Evolutionary conservation across 2,797 vertebrate genomes (phyloP), one percentile per base, ranked within the genome.

Genomic region (Cephalopachus bancanus): DNA sequence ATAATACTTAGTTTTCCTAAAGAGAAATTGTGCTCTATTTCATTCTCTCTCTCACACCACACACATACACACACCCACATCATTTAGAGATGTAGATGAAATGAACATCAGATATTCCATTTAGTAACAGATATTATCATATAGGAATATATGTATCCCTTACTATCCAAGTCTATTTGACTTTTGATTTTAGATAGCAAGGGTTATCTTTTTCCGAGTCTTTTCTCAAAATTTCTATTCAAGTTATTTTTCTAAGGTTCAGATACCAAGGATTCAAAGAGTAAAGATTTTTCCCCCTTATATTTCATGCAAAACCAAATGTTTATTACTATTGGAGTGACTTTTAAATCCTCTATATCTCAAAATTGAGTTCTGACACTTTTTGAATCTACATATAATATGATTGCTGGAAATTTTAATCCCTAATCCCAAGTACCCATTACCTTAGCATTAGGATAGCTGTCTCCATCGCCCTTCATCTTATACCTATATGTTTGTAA

Each of bases 221-320:
- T 74, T 44, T 44, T n/a, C 49, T 57, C 57, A 74, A 79, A 83
- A 79, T 78, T 30, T 62, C 17, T 78, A 24, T 71, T 95, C 37
- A 80, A 60, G n/a, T 91, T 30, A 87, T 96, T 89, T 96, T 79
- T 75, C 85, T 67, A 59, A 44, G 10, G 26, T 85, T 75, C 26
- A 93, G 51, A 53, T 85, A 75, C 53, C 22, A 28, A 33, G 26
- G 10, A 15, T 88, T 86, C 53, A 86, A 16, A 78, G 76, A 51
- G 4, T 65, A 71, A 88, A 96, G 44, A 65, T 64, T 37, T 93
- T 69, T 79, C 30, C 7, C 3, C 65, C 10, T 74, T 80, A 80
- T 1, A 75, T 81, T 81, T 95, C 9, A 49, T 83, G 51, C 30
- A 89, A 84, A 67, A 60, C 7, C 7, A 83, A 94, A 91, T 95